A percentile compares a stretch with the other conserved stretches of the same genome.
Conservation (phyloP, 1,140 invertebrate species). For the Drosophila carrolli region DNA sequence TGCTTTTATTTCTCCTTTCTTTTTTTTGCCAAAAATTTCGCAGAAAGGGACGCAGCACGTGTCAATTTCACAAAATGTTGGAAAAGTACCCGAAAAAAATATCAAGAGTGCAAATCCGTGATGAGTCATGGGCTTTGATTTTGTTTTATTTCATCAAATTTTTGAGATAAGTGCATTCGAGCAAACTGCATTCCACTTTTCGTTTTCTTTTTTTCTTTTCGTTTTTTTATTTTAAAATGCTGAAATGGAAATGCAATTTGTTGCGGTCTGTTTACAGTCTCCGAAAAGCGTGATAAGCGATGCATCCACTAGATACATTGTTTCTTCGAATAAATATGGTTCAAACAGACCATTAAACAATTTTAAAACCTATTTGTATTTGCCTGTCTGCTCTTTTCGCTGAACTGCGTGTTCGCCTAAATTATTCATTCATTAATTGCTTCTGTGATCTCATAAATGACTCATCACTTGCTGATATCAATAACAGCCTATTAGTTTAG, state of each 20-base stretch:
- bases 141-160: conserved; percentile 20
- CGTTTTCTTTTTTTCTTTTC: conserved; percentile 29
- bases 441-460: conserved; percentile 42
- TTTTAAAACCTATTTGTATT: conserved; percentile 2
- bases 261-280: conserved; percentile 67
- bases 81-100: conserved; percentile 9
- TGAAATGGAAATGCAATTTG: conserved; percentile 72
- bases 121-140: conserved; percentile 62
- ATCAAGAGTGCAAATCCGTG: conserved; percentile 24
- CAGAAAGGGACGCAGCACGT: conserved; percentile 54
- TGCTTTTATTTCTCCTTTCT: conserved; percentile 5
- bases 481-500: not conserved
- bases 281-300: conserved; percentile 35
- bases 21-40: conserved; percentile 39
- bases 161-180: conserved; percentile 57
- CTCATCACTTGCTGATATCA: conserved; percentile 16
- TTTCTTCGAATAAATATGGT: conserved; percentile 21
- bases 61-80: conserved; percentile 68
- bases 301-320: conserved; percentile 25
- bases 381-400: not conserved
- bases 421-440: conserved; percentile 29
- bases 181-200: conserved; percentile 54
- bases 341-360: conserved; percentile 30
- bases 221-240: conserved; percentile 19
- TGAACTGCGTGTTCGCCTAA: conserved; percentile 4